Percentiles rank a stretch among this genome's conserved stretches.
Conservation (phyloP, 2,113 vertebrate species). For the Desmodus rotundus region DNA sequence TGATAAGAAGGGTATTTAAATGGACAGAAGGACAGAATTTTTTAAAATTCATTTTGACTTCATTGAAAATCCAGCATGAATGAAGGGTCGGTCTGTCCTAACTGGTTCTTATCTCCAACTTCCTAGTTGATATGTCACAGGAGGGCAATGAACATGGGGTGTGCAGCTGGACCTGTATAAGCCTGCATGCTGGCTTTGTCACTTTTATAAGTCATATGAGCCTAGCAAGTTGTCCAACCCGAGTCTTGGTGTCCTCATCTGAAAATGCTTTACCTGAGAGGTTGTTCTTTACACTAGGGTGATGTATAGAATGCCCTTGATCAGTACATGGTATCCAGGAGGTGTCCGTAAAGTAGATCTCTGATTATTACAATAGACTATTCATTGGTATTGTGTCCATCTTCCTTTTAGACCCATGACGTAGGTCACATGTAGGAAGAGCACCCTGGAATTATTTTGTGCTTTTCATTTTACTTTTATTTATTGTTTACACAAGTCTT, state of each 20-base stretch:
- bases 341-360: accelerated
- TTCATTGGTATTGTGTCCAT: neutral
- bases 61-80: neutral
- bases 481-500: neutral
- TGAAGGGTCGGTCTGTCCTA: neutral
- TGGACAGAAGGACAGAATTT: no score
- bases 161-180: neutral
- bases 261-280: neutral
- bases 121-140: neutral
- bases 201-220: neutral
- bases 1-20: no score
- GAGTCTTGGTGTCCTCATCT: neutral
- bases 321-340: no score
- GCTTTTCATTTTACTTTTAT: neutral
- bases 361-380: neutral
- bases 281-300: neutral
- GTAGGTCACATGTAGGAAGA: neutral
- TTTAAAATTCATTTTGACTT: neutral
- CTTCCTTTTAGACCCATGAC: neutral
- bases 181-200: neutral
- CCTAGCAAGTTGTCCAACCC: neutral
- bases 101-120: neutral
- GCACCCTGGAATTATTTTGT: neutral
- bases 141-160: neutral
- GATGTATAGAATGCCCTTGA: neutral